Conservation (phyloP, 2,888 invertebrate species). For the Myathropa florea region DNA sequence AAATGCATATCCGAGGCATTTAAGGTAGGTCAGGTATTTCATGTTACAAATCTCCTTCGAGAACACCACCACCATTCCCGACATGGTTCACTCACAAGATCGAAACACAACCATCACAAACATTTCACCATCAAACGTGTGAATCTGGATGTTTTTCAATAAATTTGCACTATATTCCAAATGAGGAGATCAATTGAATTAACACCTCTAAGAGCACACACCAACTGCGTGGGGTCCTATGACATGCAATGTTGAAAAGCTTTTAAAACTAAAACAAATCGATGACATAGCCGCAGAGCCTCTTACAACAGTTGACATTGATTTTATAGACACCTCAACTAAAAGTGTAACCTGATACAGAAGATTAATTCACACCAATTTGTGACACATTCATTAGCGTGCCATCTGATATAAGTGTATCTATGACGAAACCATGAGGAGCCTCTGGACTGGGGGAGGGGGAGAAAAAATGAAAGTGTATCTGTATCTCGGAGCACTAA, state of each 20-base stretch:
- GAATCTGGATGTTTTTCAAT: slow-evolving; percentile 27
- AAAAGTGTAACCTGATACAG: slow-evolving; percentile 63
- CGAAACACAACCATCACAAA: neutral
- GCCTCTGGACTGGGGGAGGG: neutral
- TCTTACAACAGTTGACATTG: slow-evolving; percentile 54
- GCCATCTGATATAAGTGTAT: slow-evolving; percentile 6
- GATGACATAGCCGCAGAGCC: neutral
- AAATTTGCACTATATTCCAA: slow-evolving; percentile 39
- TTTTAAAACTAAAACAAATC: slow-evolving; percentile 47
- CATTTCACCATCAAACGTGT: slow-evolving; percentile 33
- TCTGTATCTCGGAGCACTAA: neutral
- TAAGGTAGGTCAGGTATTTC: slow-evolving; percentile 14
- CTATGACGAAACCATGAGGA: slow-evolving; percentile 13
- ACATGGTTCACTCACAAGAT: neutral
- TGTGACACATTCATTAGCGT: slow-evolving; percentile 34
- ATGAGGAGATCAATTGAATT: slow-evolving; percentile 35
- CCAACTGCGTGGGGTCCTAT: neutral
- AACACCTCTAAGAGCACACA: slow-evolving; percentile 21
- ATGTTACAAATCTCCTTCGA: too few relatives aligned
- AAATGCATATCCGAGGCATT: neutral
- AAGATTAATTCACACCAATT: slow-evolving; percentile 49
- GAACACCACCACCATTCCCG: neutral
- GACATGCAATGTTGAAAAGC: neutral
- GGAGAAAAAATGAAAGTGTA: slow-evolving; percentile 37
- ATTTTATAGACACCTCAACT: slow-evolving; percentile 22